Evolutionary conservation across 2,888 invertebrate genomes (phyloP).

Genomic region (Drosophila testacea): DNA sequence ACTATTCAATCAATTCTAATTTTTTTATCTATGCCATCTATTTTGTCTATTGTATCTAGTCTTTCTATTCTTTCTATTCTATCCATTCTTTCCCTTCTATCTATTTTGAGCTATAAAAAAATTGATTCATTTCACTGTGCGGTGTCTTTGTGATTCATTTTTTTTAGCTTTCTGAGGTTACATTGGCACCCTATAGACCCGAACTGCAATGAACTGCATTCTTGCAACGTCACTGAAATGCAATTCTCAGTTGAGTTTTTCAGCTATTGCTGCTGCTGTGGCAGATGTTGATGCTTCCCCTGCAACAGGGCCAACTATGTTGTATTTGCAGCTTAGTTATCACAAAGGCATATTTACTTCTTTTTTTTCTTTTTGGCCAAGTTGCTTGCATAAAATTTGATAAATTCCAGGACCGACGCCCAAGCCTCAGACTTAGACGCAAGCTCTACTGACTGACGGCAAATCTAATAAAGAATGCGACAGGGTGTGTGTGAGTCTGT

Average conservation of each 20-base stretch:
- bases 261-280: conserved; percentile 13
- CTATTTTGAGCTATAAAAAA: neutral
- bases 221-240: conserved; percentile 56
- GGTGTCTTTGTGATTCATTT: neutral
- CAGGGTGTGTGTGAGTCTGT: conserved; percentile 10
- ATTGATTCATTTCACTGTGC: conserved; percentile 18
- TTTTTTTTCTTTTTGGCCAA: conserved; percentile 40
- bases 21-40: too few species aligned
- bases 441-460: conserved; percentile 48
- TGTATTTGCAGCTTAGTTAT: conserved; percentile 74
- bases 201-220: conserved; percentile 50
- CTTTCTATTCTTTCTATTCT: too few species aligned
- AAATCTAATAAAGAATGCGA: conserved; percentile 69
- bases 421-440: conserved; percentile 13
- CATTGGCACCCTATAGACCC: conserved; percentile 67
- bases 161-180: conserved; percentile 1
- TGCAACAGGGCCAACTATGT: conserved; percentile 21
- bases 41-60: too few species aligned
- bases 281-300: neutral
- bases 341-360: conserved; percentile 75
- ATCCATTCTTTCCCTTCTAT: too few species aligned
- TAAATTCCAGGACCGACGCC: conserved; percentile 54
- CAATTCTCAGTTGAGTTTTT: conserved; percentile 27
- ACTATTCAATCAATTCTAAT: too few species aligned
- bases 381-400: conserved; percentile 72